Evolutionary conservation across 1,140 invertebrate genomes (phyloP).

Genomic region (Drosophila oshimai): DNA sequence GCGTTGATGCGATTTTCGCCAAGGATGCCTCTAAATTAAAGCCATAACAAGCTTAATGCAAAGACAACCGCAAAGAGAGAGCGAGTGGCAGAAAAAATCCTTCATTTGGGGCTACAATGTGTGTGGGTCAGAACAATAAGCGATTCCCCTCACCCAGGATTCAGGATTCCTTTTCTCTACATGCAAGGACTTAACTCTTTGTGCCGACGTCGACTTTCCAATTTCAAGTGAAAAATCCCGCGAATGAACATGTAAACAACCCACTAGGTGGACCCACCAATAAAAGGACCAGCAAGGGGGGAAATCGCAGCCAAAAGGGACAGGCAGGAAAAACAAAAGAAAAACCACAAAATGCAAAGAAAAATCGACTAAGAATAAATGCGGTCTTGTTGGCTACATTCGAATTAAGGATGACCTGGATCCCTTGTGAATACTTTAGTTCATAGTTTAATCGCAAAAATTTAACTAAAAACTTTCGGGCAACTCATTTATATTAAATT

Average conservation of each 20-base stretch:
- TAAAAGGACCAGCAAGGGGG: conserved; percentile 13
- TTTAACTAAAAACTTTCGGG: no score
- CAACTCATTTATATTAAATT: no score
- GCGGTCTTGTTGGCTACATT: background rate
- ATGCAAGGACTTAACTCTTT: conserved; percentile 66
- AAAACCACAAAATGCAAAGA: conserved; percentile 32
- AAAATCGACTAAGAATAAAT: conserved; percentile 31
- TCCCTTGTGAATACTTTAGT: no score
- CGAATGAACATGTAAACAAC: conserved; percentile 80
- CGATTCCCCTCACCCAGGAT: background rate
- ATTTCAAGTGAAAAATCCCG: conserved; percentile 79
- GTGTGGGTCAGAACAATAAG: conserved; percentile 59
- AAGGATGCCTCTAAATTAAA: conserved; percentile 71
- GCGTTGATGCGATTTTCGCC: conserved; percentile 71
- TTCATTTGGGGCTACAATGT: conserved; percentile 71
- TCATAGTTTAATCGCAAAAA: no score
- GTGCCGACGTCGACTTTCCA: conserved; percentile 71
- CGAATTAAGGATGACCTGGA: background rate
- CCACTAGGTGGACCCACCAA: conserved; percentile 57
- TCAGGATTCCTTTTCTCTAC: background rate
- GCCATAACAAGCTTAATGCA: conserved; percentile 74
- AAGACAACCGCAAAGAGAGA: conserved; percentile 55
- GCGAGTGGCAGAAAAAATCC: conserved; percentile 24
- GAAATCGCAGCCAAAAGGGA: conserved; percentile 1
- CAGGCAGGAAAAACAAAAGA: conserved; percentile 26